Percentiles rank a stretch among this genome's conserved stretches.
Evolutionary conservation across 2,113 vertebrate species (phyloP).

Genomic region (Petromus typicus): DNA sequence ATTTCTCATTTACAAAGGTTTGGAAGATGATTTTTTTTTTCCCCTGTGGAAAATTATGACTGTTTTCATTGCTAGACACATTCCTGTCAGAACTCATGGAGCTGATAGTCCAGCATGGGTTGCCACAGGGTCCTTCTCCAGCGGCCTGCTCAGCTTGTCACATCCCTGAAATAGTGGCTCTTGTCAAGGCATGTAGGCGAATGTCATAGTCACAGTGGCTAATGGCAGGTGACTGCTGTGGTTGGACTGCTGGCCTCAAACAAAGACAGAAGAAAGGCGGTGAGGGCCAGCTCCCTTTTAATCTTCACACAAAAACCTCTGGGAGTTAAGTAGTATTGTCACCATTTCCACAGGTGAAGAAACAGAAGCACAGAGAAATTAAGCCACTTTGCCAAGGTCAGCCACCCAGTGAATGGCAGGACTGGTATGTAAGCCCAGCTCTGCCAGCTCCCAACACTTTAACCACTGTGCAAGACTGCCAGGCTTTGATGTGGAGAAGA

Average conservation of each 20-base stretch:
- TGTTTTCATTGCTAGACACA: constrained; percentile 71
- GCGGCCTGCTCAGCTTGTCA: neutral
- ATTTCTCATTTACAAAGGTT: constrained; percentile 75
- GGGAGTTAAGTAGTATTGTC: neutral
- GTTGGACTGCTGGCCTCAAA: neutral
- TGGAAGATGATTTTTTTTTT: neutral
- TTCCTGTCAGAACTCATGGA: constrained; percentile 62
- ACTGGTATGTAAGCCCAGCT: neutral
- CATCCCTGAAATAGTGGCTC: constrained; percentile 57
- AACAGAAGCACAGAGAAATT: constrained; percentile 23
- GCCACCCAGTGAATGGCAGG: neutral
- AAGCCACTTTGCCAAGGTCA: neutral
- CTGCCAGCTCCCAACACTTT: neutral
- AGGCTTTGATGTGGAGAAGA: too few relatives aligned
- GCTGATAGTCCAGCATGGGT: constrained; percentile 43
- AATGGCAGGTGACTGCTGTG: constrained; percentile 30
- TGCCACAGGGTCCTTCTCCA: constrained; percentile 19
- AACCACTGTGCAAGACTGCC: too few relatives aligned
- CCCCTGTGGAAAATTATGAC: constrained; percentile 64
- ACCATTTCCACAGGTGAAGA: neutral
- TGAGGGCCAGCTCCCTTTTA: neutral
- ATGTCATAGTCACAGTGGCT: neutral
- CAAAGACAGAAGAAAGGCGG: neutral
- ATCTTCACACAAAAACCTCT: neutral
- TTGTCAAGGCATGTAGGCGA: neutral